phyloP scores from a whole-genome alignment of 1,140 invertebrate genomes.

The Trichonephila clavipes region DNA sequence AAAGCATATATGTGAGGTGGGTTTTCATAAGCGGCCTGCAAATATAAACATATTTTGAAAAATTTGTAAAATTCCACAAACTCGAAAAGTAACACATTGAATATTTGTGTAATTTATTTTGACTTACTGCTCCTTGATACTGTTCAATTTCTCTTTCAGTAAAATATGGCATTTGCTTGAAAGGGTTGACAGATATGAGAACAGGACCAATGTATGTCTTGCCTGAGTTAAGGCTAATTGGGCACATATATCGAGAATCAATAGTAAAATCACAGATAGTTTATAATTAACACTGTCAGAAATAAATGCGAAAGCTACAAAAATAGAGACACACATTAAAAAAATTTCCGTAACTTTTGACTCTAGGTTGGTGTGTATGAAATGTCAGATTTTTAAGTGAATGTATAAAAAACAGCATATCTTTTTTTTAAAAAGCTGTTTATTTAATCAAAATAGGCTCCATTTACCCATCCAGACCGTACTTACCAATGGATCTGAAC shows the following conservation, averaged over 20 bases:
- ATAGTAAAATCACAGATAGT: no score
- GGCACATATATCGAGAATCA: no score
- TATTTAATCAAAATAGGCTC: no score
- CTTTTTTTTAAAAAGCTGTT: no score
- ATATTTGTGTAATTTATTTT: neutral
- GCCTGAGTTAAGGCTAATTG: slow-evolving; percentile 24
- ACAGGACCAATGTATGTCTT: slow-evolving; percentile 92
- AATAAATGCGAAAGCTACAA: no score
- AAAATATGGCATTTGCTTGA: slow-evolving; percentile 89
- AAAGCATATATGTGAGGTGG: slow-evolving; percentile 89
- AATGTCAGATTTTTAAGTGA: no score
- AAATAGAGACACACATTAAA: neutral
- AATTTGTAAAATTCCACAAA: neutral
- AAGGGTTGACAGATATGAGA: slow-evolving; percentile 90
- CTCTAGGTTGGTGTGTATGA: no score
- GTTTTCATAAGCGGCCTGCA: slow-evolving; percentile 88
- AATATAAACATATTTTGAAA: slow-evolving; percentile 69
- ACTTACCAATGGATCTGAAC: no score
- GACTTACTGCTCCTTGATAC: slow-evolving; percentile 88
- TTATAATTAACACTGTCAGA: no score
- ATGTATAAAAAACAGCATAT: no score
- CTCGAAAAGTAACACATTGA: neutral
- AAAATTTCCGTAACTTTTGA: no score
- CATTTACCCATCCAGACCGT: no score
- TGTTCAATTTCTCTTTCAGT: slow-evolving; percentile 87